A percentile compares a stretch with the other conserved stretches of the same genome.
Conservation (phyloP, 2,113 vertebrate species). For the Gymnorhina tibicen region DNA sequence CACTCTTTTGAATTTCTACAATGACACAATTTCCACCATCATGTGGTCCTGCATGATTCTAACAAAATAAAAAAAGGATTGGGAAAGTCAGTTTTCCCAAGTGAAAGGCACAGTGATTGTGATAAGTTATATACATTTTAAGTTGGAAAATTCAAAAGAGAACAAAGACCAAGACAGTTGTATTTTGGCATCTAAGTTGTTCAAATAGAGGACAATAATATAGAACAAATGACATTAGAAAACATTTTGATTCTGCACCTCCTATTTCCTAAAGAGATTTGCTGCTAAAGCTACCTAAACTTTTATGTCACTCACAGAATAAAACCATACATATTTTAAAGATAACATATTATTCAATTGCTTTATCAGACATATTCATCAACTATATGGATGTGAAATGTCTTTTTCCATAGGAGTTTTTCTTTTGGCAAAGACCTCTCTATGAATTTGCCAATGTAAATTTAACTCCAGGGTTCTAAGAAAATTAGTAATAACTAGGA, state of each 20-base stretch:
- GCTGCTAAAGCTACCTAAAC: neutral
- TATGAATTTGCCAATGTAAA: conserved; percentile 53
- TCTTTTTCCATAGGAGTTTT: neutral
- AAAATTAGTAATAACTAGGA: conserved; percentile 40
- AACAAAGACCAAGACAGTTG: neutral
- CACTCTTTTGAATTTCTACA: neutral
- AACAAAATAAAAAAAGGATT: neutral
- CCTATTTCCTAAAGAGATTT: neutral
- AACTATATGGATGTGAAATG: neutral
- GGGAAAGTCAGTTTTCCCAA: neutral
- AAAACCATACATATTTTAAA: neutral
- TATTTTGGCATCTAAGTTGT: neutral
- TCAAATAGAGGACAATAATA: neutral
- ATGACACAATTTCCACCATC: neutral
- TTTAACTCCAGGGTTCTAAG: conserved; percentile 9
- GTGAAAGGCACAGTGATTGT: neutral
- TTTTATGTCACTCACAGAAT: neutral
- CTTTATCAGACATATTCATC: conserved; percentile 40
- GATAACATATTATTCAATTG: neutral
- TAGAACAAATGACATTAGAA: neutral
- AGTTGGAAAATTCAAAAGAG: neutral
- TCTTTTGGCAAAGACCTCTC: conserved; percentile 22
- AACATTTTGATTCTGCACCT: neutral
- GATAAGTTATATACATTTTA: neutral
- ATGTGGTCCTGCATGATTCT: neutral